Percentiles rank a stretch among this genome's conserved stretches.
Evolutionary conservation across 2,888 invertebrate species (phyloP).

Genomic region (Hylaea fasciaria): DNA sequence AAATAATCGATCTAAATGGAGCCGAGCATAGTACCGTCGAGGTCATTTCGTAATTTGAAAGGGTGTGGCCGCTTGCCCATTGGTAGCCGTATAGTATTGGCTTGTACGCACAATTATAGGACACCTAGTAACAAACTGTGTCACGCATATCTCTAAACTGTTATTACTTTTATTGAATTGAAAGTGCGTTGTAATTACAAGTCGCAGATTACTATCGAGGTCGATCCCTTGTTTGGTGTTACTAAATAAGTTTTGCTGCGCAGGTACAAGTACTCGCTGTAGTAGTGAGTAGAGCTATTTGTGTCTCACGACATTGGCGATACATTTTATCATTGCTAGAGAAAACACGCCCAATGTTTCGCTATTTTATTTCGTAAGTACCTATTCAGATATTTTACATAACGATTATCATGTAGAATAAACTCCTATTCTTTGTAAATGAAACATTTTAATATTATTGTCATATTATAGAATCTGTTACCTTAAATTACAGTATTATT

Average conservation of each 20-base stretch:
- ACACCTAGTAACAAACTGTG: conserved; percentile 41
- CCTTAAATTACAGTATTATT: too few species aligned
- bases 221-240: conserved; percentile 19
- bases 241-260: conserved; percentile 4
- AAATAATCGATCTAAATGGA: conserved; percentile 3
- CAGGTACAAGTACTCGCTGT: too few species aligned
- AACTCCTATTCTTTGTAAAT: too few species aligned
- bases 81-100: conserved; percentile 25
- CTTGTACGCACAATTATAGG: conserved; percentile 46
- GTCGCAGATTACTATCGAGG: conserved; percentile 23
- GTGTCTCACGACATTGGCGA: too few species aligned
- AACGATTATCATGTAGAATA: too few species aligned
- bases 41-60: conserved; percentile 56
- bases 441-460: too few species aligned
- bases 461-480: too few species aligned
- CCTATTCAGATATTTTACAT: too few species aligned
- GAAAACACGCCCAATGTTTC: too few species aligned
- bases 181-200: conserved; percentile 15
- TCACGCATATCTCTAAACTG: conserved; percentile 41
- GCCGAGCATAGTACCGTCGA: conserved; percentile 23
- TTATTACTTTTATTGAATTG: conserved; percentile 29
- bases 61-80: conserved; percentile 58
- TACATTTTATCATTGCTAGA: too few species aligned
- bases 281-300: too few species aligned
- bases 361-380: too few species aligned